phyloP scores from a whole-genome alignment of 2,888 invertebrate genomes.

The Acanthosepion esculentum region DNA sequence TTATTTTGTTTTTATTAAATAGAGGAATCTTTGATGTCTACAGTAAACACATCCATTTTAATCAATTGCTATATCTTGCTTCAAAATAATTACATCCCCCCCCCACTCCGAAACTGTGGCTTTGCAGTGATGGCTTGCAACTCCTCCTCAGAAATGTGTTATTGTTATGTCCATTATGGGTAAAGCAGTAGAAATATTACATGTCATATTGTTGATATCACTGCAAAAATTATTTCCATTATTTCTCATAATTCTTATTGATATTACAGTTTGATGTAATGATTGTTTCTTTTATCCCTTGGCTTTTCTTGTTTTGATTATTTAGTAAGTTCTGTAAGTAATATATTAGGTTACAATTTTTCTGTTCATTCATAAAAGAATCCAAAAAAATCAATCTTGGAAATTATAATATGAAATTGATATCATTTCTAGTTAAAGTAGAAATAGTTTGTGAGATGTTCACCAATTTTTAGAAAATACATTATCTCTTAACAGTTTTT shows the following conservation, averaged over 20 bases:
- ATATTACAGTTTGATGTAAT: neutral
- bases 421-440: neutral
- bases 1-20: too few relatives aligned
- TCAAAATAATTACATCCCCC: too few relatives aligned
- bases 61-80: too few relatives aligned
- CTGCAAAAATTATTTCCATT: neutral
- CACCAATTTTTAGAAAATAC: neutral
- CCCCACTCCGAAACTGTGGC: too few relatives aligned
- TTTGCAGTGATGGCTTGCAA: too few relatives aligned
- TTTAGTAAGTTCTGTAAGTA: neutral
- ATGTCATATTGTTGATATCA: neutral
- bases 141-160: too few relatives aligned
- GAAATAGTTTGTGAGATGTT: neutral
- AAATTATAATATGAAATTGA: neutral
- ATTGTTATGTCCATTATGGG: too few relatives aligned
- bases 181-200: too few relatives aligned
- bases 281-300: neutral
- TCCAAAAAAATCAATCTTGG: neutral
- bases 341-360: neutral
- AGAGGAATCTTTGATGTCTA: too few relatives aligned
- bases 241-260: neutral
- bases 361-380: neutral
- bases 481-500: neutral
- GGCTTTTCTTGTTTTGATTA: neutral
- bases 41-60: too few relatives aligned